phyloP scores from a whole-genome alignment of 2,888 invertebrate genomes.

The Drosophila nr. perissopoda region DNA sequence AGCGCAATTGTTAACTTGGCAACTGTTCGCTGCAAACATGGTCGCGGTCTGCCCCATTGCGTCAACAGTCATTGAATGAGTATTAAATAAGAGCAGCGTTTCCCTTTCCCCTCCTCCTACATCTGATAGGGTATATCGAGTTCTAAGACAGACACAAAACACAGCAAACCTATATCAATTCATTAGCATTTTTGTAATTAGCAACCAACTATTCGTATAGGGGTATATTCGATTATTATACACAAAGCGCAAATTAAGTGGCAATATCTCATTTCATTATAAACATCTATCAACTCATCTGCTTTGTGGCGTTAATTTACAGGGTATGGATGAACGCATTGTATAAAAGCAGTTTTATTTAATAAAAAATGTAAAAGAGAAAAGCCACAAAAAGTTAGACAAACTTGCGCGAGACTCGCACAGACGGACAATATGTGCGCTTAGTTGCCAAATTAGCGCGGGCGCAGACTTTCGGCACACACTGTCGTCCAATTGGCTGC shows the following conservation, averaged over 20 bases:
- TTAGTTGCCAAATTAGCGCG: constrained; percentile 71
- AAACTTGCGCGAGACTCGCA: constrained; percentile 29
- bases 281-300: neutral
- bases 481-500: constrained; percentile 63
- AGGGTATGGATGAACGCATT: constrained; percentile 15
- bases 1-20: constrained; percentile 70
- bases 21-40: constrained; percentile 48
- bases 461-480: constrained; percentile 62
- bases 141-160: neutral
- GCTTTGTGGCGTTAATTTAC: neutral
- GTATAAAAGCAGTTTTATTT: constrained; percentile 18
- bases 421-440: constrained; percentile 19
- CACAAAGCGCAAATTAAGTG: neutral
- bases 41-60: constrained; percentile 56
- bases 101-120: neutral
- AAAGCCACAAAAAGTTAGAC: constrained; percentile 28
- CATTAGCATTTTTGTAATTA: neutral
- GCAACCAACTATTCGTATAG: neutral
- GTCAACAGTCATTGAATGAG: constrained; percentile 43
- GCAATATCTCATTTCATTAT: neutral
- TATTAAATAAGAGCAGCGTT: constrained; percentile 22
- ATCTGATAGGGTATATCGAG: constrained; percentile 38
- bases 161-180: neutral
- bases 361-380: constrained; percentile 23
- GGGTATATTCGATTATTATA: neutral